These are phyloP conservation scores for Bombus turneri DNA, from an alignment of 1,140 invertebrate genomes.

Conservation along the genomic window DNA sequence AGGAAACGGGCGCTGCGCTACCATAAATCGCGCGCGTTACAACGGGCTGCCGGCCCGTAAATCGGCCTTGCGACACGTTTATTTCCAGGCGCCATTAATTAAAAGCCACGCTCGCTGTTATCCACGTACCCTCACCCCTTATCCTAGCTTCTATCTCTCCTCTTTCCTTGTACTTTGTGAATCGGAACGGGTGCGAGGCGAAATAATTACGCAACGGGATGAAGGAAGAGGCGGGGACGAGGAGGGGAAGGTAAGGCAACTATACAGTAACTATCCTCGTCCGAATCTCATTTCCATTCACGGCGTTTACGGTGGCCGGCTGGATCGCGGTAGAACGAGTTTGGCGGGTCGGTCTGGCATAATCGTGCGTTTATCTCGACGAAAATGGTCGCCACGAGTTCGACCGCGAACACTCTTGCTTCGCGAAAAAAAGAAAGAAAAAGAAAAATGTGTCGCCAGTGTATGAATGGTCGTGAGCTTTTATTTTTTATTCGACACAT, in stretches of 20 bases:
- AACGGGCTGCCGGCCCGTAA: slow-evolving; percentile 62
- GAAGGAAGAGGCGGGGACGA: neutral
- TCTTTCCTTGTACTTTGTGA: neutral
- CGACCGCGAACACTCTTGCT: slow-evolving; percentile 17
- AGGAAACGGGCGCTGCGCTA: slow-evolving; percentile 52
- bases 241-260: neutral
- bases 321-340: slow-evolving; percentile 73
- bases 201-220: slow-evolving; percentile 55
- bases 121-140: neutral
- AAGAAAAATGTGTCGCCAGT: slow-evolving; percentile 17
- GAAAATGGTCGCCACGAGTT: slow-evolving; percentile 35
- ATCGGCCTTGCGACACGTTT: slow-evolving; percentile 67
- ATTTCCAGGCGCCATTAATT: slow-evolving; percentile 70
- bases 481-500: slow-evolving; percentile 13
- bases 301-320: slow-evolving; percentile 50
- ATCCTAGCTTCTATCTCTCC: neutral
- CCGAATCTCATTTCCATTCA: slow-evolving; percentile 64
- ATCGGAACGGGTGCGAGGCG: slow-evolving; percentile 5
- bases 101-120: slow-evolving; percentile 44
- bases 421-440: too few species aligned
- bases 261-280: slow-evolving; percentile 20
- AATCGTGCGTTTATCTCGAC: slow-evolving; percentile 55
- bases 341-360: slow-evolving; percentile 67
- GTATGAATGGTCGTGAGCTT: slow-evolving; percentile 43
- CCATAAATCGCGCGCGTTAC: slow-evolving; percentile 63